phyloP scores from a whole-genome alignment of 2,113 vertebrate species.

The Salminus brasiliensis region DNA sequence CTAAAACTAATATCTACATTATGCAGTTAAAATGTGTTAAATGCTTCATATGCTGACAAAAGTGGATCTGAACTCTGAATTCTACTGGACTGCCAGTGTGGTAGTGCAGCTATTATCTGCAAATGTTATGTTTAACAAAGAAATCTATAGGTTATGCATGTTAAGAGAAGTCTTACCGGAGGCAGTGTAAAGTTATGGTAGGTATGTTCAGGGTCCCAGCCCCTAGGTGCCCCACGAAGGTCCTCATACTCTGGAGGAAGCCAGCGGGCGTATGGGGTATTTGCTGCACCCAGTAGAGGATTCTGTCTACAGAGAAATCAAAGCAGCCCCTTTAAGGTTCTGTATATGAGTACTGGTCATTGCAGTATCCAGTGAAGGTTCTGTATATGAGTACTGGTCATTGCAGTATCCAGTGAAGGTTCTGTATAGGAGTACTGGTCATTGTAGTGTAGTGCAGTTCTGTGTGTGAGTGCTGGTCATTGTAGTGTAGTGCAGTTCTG shows the following conservation, averaged over 20 bases:
- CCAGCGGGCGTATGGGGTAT: constrained; percentile 78
- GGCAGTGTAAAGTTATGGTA: constrained; percentile 75
- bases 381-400: too few species aligned
- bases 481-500: not conserved
- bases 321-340: not conserved
- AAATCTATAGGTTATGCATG: not conserved
- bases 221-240: constrained; percentile 67
- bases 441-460: too few species aligned
- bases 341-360: too few species aligned
- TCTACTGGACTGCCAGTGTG: not conserved
- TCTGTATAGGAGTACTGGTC: too few species aligned
- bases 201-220: constrained; percentile 72
- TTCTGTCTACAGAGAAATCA: constrained; percentile 62
- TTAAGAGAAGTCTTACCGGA: constrained; percentile 63
- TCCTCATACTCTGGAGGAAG: constrained; percentile 78
- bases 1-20: too few species aligned
- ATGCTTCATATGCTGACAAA: too few species aligned
- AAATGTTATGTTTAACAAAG: too few species aligned
- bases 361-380: too few species aligned
- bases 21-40: too few species aligned
- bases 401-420: too few species aligned
- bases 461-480: not conserved
- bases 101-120: not conserved
- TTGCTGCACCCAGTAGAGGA: constrained; percentile 75
- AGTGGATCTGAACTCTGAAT: too few species aligned